Evolutionary conservation across 2,113 vertebrate species (phyloP), one percentile per base, ranked within the genome.

Genomic region (Leucosticte australis): DNA sequence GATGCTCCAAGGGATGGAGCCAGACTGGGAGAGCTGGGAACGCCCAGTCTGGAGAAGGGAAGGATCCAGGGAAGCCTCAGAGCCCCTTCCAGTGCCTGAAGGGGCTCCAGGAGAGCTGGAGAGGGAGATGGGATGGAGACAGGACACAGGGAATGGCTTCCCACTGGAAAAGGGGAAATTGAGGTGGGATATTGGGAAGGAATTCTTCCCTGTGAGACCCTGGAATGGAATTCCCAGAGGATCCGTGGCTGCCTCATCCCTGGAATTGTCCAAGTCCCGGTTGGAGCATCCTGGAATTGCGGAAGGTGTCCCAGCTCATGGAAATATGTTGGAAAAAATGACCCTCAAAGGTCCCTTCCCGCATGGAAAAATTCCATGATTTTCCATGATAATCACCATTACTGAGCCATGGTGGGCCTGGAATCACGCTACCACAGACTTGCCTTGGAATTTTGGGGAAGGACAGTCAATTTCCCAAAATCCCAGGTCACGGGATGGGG

Each of bases 121-220:
- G 74, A 33, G 28, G 57, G 46, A 50, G 41, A 14, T 41, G 46
- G 74, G 22, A 20, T 39, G 44, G 57, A 77, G 17, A 39, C 35
- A 62, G n/a, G 46, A 63, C 46, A 41, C 46, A 13, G 30, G 46
- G 47, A 52, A 63, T 52, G 37, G 23, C 18, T 52, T 77, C 46
- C 33, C 24, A 39, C 21, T 18, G 37, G 49, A 52, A 39, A 70
- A 39, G 20, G 30, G 15, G 47, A 52, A 71, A 53, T 73, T 73
- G 15, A 11, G 22, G 5, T 42, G 75, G 47, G 47, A 78, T 35
- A 13, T 24, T 31, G 26, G 50, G 41, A 55, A 24, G 41, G 13
- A 67, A 31, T 80, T 67, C 13, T 1, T 7, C 0, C 0, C 37
- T 64, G 11, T 1, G 39, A 3, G 4, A 31, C 0, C 0, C 39